Percentiles rank a stretch among this genome's conserved stretches.
Evolutionary conservation across 2,113 vertebrate genomes (phyloP).

Genomic region (Caretta caretta): DNA sequence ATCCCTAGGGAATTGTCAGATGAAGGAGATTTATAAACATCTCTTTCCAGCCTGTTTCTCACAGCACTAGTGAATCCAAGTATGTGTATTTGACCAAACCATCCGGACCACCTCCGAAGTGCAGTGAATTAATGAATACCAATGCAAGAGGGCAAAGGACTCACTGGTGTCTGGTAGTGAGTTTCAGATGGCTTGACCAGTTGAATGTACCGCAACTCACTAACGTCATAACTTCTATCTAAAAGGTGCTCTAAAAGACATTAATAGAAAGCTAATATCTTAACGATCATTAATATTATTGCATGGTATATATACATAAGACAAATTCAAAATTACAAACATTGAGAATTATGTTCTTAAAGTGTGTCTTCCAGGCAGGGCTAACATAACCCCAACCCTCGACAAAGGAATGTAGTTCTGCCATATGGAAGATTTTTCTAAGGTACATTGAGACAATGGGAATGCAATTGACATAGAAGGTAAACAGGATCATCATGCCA

Average conservation of each 20-base stretch:
- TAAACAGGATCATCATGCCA: neutral
- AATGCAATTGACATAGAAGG: neutral
- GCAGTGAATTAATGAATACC: neutral
- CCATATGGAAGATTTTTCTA: neutral
- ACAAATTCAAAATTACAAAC: neutral
- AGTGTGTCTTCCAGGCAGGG: neutral
- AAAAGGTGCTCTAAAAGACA: neutral
- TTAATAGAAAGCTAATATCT: neutral
- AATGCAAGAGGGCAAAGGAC: neutral
- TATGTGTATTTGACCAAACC: neutral
- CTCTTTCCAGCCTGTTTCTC: neutral
- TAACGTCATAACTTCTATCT: neutral
- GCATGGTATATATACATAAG: neutral
- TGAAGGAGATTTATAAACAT: accelerated
- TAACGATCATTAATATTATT: neutral
- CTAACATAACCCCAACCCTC: neutral
- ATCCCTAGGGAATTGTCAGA: neutral
- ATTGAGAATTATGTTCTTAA: neutral
- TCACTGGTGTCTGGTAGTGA: neutral
- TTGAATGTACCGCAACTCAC: neutral
- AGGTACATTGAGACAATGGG: neutral
- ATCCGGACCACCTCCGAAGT: neutral
- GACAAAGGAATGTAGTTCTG: neutral
- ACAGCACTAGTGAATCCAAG: neutral
- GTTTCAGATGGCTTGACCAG: neutral